These are phyloP conservation scores for Neuroscelio doddi DNA, from an alignment of 2,888 invertebrate species.

Conservation along the genomic window DNA sequence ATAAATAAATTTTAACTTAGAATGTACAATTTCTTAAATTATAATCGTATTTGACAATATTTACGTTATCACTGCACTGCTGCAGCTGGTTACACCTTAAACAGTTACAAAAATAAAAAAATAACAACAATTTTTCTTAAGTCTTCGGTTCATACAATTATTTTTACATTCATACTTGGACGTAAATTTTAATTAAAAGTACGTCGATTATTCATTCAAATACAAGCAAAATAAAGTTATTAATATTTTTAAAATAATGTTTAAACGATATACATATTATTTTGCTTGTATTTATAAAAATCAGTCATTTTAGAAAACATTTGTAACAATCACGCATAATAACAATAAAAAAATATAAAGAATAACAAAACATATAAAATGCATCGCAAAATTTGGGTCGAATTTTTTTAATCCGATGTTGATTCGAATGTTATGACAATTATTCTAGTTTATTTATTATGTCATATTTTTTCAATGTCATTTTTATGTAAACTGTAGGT, in stretches of 20 bases:
- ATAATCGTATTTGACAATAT: too few relatives aligned
- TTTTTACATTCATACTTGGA: conserved; percentile 10
- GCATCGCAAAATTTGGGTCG: neutral
- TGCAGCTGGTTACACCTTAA: neutral
- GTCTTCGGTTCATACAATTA: conserved; percentile 7
- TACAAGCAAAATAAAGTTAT: neutral
- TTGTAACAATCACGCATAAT: neutral
- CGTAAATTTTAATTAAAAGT: too few relatives aligned
- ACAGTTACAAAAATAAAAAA: conserved; percentile 5
- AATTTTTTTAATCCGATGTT: too few relatives aligned
- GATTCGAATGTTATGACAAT: too few relatives aligned
- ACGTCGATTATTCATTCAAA: neutral
- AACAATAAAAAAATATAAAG: neutral
- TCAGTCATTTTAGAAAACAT: neutral
- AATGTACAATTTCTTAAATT: neutral
- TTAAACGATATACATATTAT: neutral
- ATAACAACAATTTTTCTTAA: conserved; percentile 2
- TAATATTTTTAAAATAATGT: neutral
- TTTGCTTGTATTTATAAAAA: neutral
- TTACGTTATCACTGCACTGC: neutral
- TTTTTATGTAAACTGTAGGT: too few relatives aligned
- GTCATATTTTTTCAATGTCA: neutral
- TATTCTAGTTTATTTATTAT: neutral
- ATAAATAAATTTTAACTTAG: conserved; percentile 6
- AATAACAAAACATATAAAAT: conserved; percentile 3